Conservation (phyloP, 2,113 vertebrate species). For the Sterrhoptilus dennistouni region DNA sequence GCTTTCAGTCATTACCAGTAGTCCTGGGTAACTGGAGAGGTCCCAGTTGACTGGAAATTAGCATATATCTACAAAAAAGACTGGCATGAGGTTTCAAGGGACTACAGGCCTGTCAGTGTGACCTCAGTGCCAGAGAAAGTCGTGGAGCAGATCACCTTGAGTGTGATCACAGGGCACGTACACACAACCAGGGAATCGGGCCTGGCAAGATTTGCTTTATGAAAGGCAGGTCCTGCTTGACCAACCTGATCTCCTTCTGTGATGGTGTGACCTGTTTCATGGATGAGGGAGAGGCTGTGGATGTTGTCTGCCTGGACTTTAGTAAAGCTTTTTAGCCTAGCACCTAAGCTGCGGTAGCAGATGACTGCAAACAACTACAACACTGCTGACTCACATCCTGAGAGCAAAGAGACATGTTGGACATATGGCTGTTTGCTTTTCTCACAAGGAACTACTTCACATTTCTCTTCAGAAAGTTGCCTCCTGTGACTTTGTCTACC, state of each 20-base stretch:
- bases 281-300: not conserved
- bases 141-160: not conserved
- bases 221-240: not conserved
- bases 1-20: not conserved
- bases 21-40: not conserved
- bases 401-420: not conserved
- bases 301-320: not conserved
- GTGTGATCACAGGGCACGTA: accelerated
- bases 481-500: not conserved
- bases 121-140: not conserved
- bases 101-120: not conserved
- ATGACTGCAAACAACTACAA: not conserved
- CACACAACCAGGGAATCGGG: not conserved
- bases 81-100: not conserved
- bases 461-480: not conserved
- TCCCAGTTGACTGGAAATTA: not conserved
- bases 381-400: not conserved
- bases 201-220: accelerated
- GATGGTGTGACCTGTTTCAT: not conserved
- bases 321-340: not conserved
- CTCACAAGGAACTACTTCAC: not conserved
- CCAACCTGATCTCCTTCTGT: not conserved
- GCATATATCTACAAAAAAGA: not conserved
- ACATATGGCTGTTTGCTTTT: not conserved
- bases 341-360: not conserved